Evolutionary conservation across 2,888 invertebrate genomes (phyloP), one percentile per base, ranked within the genome.

Genomic region (Schrankia costaestrigalis): DNA sequence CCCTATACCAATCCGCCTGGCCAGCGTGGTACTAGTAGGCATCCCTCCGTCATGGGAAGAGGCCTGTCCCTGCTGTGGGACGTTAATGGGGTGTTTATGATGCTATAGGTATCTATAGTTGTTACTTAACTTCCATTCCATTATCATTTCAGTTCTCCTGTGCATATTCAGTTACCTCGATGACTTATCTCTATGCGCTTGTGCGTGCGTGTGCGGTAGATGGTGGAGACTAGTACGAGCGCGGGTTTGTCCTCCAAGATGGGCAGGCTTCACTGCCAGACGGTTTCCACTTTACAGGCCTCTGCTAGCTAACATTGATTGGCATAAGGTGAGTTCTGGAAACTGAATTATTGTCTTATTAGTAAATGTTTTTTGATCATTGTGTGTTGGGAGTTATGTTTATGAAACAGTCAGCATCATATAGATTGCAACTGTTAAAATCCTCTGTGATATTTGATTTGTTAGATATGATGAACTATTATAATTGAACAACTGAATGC

Each of bases 161-260:
- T 92, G 93, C 46, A 95, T 97, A 44, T 97, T 98, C 79, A 93
- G 93, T 30, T 94, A 95, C 78, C 85, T 97, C 65, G 97, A 98
- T 71, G 97, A 97, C 78, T 91, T 97, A 66, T 97, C 97, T 0
- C 87, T 97, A 59, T 95, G 96, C 92, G 94, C 94, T 63, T 95
- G 94, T 37, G 94, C 95, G 21, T 93, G 94, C 70, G 97, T 97
- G 15, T 97, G 96, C 71, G 89, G 90, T 46, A 91, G 96, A 46
- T 97, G 97, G 97, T 89, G 92, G 47, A 91, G 93, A 23, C 91
- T 97, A 17, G 88, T 97, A 32, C 91, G 93, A 35, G 93, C 94
- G 45, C 93, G 95, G 56, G 92, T 94, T 39, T 90, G 94, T 0
- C 91, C 93, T 33, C 90, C 92, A 26, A 92, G 94, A 70, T 98